These are phyloP conservation scores for Drosophila miranda DNA, from an alignment of 1,140 invertebrate species.

Conservation along the genomic window DNA sequence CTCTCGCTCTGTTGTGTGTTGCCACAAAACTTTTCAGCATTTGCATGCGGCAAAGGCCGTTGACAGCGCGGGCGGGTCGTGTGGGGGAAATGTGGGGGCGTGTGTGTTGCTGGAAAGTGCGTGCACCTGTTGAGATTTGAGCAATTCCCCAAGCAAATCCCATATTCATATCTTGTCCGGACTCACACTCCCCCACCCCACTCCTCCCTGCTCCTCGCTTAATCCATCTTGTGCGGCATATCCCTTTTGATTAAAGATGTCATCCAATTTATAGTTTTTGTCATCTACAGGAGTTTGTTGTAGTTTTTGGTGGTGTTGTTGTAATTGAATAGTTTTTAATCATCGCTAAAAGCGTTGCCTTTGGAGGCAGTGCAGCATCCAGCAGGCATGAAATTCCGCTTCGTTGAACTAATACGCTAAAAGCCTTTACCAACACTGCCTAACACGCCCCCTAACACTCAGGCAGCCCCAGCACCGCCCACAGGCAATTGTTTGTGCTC, in stretches of 20 bases:
- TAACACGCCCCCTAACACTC: constrained; percentile 35
- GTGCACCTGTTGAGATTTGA: constrained; percentile 76
- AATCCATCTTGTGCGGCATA: no score
- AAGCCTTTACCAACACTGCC: constrained; percentile 70
- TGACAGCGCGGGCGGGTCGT: neutral
- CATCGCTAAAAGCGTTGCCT: constrained; percentile 57
- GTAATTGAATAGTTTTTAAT: constrained; percentile 67
- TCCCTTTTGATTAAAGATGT: neutral
- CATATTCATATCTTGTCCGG: constrained; percentile 74
- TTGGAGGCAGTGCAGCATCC: constrained; percentile 21
- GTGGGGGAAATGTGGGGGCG: no score
- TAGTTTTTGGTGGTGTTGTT: constrained; percentile 4
- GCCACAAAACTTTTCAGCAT: constrained; percentile 54
- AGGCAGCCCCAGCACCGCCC: neutral
- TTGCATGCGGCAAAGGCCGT: constrained; percentile 12
- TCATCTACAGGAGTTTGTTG: constrained; percentile 11
- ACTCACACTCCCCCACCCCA: neutral
- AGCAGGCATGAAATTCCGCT: constrained; percentile 30
- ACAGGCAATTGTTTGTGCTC: constrained; percentile 57
- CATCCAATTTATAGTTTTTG: neutral
- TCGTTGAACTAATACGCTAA: constrained; percentile 54
- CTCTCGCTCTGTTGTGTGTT: constrained; percentile 13
- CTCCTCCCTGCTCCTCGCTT: no score
- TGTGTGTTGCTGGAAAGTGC: constrained; percentile 58
- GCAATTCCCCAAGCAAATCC: constrained; percentile 76